Evolutionary conservation across 2,113 vertebrate species (phyloP).

Genomic region (Hyperoodon ampullatus): DNA sequence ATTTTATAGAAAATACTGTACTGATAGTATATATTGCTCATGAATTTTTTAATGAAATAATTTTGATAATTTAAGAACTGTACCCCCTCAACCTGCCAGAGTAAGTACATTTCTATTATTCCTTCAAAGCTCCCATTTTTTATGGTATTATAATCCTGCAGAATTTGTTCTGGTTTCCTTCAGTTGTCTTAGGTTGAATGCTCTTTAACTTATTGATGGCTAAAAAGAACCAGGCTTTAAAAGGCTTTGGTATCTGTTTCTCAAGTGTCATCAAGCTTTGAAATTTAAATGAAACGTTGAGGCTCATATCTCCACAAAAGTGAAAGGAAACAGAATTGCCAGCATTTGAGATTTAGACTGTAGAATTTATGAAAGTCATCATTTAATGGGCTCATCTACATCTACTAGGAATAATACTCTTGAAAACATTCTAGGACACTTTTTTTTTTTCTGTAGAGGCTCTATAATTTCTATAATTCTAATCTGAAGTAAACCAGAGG

Average conservation of each 20-base stretch:
- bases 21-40: neutral
- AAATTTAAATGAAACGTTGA: conserved; percentile 33
- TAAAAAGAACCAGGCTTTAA: conserved; percentile 21
- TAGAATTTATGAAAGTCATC: neutral
- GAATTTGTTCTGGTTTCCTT: neutral
- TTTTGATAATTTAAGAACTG: neutral
- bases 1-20: neutral
- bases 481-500: neutral
- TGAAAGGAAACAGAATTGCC: neutral
- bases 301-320: neutral
- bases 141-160: neutral
- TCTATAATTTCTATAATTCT: neutral
- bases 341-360: neutral
- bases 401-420: neutral
- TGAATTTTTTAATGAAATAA: neutral
- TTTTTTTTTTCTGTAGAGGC: neutral
- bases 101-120: neutral
- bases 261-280: neutral
- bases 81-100: neutral
- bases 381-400: neutral
- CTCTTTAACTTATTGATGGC: neutral
- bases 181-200: neutral
- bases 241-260: neutral
- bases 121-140: neutral
- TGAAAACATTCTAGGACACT: neutral